Percentiles rank a stretch among this genome's conserved stretches.
These are phyloP conservation scores for Whitmania pigra DNA, from an alignment of 1,140 invertebrate species.

Conservation along the genomic window DNA sequence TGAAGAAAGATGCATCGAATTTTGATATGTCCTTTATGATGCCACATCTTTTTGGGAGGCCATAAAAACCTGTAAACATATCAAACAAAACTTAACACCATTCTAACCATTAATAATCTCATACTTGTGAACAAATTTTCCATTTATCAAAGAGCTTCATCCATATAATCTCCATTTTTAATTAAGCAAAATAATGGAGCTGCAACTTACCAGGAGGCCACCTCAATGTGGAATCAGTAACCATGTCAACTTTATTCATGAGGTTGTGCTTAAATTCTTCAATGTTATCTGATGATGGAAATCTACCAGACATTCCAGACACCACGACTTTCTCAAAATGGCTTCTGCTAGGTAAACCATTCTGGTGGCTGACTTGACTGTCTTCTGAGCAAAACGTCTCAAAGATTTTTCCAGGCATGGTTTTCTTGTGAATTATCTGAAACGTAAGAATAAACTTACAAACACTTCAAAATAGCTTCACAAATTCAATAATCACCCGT, in stretches of 20 bases:
- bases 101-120: neutral
- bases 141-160: neutral
- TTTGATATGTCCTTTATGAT: constrained; percentile 74
- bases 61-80: constrained; percentile 51
- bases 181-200: neutral
- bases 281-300: constrained; percentile 73
- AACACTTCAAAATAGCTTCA: too few species aligned
- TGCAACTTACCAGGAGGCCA: constrained; percentile 53
- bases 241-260: constrained; percentile 69
- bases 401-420: too few species aligned
- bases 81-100: neutral
- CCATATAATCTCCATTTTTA: too few species aligned
- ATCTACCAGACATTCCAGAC: constrained; percentile 54
- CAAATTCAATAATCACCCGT: too few species aligned
- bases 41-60: constrained; percentile 68
- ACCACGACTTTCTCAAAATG: constrained; percentile 16
- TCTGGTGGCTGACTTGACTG: too few species aligned
- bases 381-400: too few species aligned
- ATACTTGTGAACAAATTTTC: neutral
- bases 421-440: too few species aligned
- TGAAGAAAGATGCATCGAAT: constrained; percentile 87
- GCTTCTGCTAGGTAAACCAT: neutral
- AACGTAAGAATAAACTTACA: too few species aligned
- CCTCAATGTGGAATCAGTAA: constrained; percentile 69
- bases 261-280: constrained; percentile 77